Base-by-base conservation (phyloP, 2,888 invertebrate species). In the Netelia fuscicornis region DNA sequence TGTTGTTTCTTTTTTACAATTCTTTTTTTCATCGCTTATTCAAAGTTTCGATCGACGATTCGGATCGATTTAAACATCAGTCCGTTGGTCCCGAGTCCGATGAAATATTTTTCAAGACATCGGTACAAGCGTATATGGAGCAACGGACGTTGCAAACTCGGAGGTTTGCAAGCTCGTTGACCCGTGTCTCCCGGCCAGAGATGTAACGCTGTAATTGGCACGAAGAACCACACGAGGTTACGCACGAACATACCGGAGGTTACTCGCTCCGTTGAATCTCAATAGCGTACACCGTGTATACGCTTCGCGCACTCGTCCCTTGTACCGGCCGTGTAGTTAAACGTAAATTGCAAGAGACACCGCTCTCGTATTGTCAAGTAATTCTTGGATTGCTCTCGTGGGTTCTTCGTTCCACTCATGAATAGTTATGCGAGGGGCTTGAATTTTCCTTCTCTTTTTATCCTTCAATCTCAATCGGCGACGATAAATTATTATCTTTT, bases 331-430 rank as follows among this genome's bases (percentile, higher is more conserved):
- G 70, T 30, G 56, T 64, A 68, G 74, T 84, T 84, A 84, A 80
- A 80, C 60, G 78, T 78, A 84, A 72, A 86, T 82, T 70, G 76
- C 84, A 71, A 81, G 77, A 85, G 74, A 80, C 64, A 78, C 71
- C 48, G 60, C 56, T 64, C 60, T 77, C 48, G 80, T 75, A 86
- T 86, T 86, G 87, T 88, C 74, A 48, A 76, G 80, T 78, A 86
- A 87, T 86, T 65, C 62, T 70, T 56, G 58, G 62, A 84, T 81
- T 64, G 65, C 58, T 64, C 37, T 71, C 60, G 37, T 48, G 64
- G 58, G 11, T 44, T 67, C 30, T 44, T 76, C 48, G 10, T 64
- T 52, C 25, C 60, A 54, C 54, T 20, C n/a, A 30, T 30, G 30
- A 30, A 30, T 30, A 30, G 30, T 30, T 5, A 30, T 30, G 30